These are phyloP conservation scores for Monopis laevigella DNA, from an alignment of 2,888 invertebrate genomes.

Conservation along the genomic window DNA sequence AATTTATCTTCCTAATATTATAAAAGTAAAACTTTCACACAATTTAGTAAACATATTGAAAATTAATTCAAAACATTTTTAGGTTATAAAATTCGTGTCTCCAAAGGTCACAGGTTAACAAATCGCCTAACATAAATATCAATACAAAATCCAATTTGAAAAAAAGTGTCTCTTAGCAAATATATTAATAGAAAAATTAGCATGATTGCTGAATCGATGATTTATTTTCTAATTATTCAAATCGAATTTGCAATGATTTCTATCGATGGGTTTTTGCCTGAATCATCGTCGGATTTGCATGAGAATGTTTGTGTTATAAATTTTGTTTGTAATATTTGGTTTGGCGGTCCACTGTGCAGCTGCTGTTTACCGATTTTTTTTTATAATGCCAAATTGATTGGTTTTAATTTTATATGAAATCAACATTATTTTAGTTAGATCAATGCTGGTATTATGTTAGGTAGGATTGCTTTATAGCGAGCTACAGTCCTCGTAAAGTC, in stretches of 20 bases:
- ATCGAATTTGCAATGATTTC: constrained; percentile 35
- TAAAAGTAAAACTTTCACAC: constrained; percentile 6
- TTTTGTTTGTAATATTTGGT: constrained; percentile 10
- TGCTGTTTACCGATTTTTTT: not conserved
- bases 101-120: constrained; percentile 6
- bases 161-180: not conserved
- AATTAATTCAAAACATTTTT: not conserved
- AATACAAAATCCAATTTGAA: not conserved
- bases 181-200: constrained; percentile 20
- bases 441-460: no score
- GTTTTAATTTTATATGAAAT: constrained; percentile 5
- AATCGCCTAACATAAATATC: not conserved
- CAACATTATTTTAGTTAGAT: no score
- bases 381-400: not conserved
- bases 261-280: constrained; percentile 39
- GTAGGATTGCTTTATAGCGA: no score
- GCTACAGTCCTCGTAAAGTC: no score
- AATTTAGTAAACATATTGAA: not conserved
- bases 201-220: constrained; percentile 35
- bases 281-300: constrained; percentile 37
- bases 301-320: constrained; percentile 32
- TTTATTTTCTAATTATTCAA: constrained; percentile 51
- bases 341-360: no score
- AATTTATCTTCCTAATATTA: no score
- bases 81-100: not conserved